Percentiles rank a stretch among this genome's conserved stretches.
Conservation (phyloP, 2,113 vertebrate species). For the Camelus dromedarius region DNA sequence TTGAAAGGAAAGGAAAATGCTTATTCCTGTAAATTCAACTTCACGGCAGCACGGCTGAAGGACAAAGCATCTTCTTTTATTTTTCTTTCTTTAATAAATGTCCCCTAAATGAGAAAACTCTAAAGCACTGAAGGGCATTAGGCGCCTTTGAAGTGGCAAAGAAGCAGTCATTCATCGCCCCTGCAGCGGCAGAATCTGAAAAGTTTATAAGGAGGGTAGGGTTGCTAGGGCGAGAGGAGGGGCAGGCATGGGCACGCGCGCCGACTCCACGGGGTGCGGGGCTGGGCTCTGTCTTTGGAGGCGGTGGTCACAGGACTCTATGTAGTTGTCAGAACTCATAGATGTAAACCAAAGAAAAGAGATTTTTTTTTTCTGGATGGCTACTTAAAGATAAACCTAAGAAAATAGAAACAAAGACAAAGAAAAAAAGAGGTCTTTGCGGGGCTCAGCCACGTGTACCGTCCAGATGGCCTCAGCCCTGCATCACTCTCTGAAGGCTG, state of each 20-base stretch:
- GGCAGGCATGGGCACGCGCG: no score
- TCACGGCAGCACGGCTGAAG: neutral
- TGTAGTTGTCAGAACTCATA: no score
- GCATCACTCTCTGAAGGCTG: neutral
- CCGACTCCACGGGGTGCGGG: no score
- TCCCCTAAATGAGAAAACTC: neutral
- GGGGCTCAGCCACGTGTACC: neutral
- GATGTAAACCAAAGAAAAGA: no score
- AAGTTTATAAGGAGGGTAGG: neutral
- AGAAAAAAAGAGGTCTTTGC: no score
- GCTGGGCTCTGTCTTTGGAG: no score
- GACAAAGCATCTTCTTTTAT: neutral
- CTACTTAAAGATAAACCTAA: no score
- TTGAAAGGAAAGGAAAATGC: neutral
- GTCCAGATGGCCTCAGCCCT: neutral
- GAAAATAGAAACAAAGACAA: no score
- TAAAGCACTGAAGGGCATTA: neutral
- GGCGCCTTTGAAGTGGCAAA: neutral
- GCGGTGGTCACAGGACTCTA: no score
- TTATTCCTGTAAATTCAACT: neutral
- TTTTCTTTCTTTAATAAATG: constrained; percentile 27
- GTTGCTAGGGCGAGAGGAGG: no score
- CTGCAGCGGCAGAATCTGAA: neutral
- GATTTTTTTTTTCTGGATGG: no score
- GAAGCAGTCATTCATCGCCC: neutral